A percentile compares a stretch with the other conserved stretches of the same genome.
phyloP scores from a whole-genome alignment of 2,797 vertebrate species.

The Botia almorhae region DNA sequence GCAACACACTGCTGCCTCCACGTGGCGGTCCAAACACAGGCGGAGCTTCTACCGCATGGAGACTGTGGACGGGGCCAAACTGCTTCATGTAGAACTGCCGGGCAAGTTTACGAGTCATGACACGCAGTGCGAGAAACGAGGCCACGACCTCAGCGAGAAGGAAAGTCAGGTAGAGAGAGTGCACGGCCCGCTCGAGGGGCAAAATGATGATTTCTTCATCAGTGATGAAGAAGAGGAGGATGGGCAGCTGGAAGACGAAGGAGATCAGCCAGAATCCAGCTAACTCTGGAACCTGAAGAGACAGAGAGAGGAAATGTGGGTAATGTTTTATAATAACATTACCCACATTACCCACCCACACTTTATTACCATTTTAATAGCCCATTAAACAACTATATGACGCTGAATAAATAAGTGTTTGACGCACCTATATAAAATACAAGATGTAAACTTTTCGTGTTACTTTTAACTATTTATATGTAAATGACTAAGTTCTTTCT shows the following conservation, averaged over 20 bases:
- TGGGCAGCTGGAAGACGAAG: constrained; percentile 84
- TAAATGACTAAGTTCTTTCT: too few species aligned
- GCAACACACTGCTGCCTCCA: constrained; percentile 65
- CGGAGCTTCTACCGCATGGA: constrained; percentile 60
- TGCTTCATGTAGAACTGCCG: constrained; percentile 81
- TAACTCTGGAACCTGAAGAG: constrained; percentile 82
- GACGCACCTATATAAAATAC: too few species aligned
- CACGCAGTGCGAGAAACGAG: constrained; percentile 77
- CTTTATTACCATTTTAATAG: background rate
- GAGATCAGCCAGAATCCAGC: constrained; percentile 88
- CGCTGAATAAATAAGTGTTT: too few species aligned
- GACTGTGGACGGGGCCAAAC: constrained; percentile 66
- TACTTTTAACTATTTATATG: too few species aligned
- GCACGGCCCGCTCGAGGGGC: constrained; percentile 81
- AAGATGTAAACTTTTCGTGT: too few species aligned
- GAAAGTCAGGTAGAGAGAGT: constrained; percentile 80
- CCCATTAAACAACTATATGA: background rate
- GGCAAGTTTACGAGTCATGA: constrained; percentile 81
- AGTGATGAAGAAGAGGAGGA: constrained; percentile 85
- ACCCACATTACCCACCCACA: too few species aligned
- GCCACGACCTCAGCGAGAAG: constrained; percentile 75
- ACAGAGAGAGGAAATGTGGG: background rate
- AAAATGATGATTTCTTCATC: constrained; percentile 78
- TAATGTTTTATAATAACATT: background rate
- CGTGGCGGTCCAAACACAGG: constrained; percentile 63